Evolutionary conservation across 1,140 invertebrate species (phyloP).

Genomic region (Drosophila pectinifera): DNA sequence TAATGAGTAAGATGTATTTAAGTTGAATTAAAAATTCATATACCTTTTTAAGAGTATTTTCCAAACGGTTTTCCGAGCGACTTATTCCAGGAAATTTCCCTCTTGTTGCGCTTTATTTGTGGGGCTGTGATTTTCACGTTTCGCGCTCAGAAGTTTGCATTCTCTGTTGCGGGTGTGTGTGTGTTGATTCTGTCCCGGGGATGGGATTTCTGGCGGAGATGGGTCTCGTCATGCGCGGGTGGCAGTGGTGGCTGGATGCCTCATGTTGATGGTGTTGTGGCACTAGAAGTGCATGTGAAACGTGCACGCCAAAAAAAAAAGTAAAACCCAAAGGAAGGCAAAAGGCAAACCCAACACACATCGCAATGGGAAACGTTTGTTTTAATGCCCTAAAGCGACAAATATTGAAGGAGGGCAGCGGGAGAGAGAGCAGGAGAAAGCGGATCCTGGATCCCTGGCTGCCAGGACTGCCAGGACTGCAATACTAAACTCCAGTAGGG

Average conservation of each 20-base stretch:
- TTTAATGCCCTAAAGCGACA: conserved; percentile 82
- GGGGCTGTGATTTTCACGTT: conserved; percentile 72
- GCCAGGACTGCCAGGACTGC: conserved; percentile 16
- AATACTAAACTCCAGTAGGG: conserved; percentile 62
- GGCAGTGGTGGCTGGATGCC: background rate
- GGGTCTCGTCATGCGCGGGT: too few relatives aligned
- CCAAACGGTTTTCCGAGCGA: conserved; percentile 17
- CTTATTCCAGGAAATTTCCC: conserved; percentile 14
- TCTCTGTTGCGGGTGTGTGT: conserved; percentile 14
- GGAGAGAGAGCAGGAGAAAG: conserved; percentile 2
- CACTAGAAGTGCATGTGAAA: conserved; percentile 71
- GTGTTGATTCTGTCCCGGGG: conserved; percentile 43
- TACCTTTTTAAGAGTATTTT: too few relatives aligned
- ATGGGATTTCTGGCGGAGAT: background rate
- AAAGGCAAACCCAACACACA: conserved; percentile 61
- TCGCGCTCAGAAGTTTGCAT: conserved; percentile 61
- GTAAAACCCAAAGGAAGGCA: conserved; percentile 24
- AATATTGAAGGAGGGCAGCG: conserved; percentile 67
- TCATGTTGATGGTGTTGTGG: conserved; percentile 60
- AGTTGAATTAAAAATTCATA: too few relatives aligned
- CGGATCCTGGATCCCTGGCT: background rate
- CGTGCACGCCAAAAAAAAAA: conserved; percentile 53
- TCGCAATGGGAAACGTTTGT: conserved; percentile 78
- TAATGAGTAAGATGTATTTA: too few relatives aligned
- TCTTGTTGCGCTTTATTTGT: conserved; percentile 72